Evolutionary conservation across 1,140 invertebrate species (phyloP).

Genomic region (Papilio glaucus): DNA sequence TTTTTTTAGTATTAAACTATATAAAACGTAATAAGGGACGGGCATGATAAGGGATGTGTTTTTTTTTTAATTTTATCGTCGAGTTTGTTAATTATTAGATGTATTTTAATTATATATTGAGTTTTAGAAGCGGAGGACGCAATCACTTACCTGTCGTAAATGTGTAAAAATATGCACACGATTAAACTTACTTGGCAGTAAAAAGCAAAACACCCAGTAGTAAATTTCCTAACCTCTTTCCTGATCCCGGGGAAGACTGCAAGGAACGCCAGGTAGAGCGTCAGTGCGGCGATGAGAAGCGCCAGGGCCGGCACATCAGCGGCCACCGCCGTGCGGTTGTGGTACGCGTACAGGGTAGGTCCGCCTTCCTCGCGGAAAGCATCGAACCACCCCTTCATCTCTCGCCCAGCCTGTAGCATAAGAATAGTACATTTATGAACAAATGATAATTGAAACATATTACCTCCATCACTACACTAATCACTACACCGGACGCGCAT

Average conservation of each 20-base stretch:
- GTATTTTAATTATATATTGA: too few species aligned
- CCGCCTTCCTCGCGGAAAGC: constrained; percentile 96
- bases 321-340: constrained; percentile 96
- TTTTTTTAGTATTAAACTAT: background rate
- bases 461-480: too few species aligned
- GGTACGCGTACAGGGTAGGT: constrained; percentile 95
- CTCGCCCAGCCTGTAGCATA: constrained; percentile 78
- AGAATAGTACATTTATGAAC: background rate
- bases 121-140: too few species aligned
- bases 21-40: too few species aligned
- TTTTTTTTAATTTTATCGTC: too few species aligned
- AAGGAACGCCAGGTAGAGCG: constrained; percentile 95
- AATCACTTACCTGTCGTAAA: too few species aligned
- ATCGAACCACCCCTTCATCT: constrained; percentile 96
- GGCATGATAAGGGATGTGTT: too few species aligned
- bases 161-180: too few species aligned
- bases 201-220: too few species aligned
- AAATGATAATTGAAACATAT: too few species aligned
- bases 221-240: constrained; percentile 90
- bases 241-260: constrained; percentile 97
- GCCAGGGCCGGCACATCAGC: constrained; percentile 94
- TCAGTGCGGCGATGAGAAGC: constrained; percentile 93
- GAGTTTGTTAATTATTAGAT: too few species aligned
- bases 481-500: too few species aligned
- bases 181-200: background rate